Base-by-base conservation (phyloP, 2,113 vertebrate genomes). In the Ageneiosus marmoratus region DNA sequence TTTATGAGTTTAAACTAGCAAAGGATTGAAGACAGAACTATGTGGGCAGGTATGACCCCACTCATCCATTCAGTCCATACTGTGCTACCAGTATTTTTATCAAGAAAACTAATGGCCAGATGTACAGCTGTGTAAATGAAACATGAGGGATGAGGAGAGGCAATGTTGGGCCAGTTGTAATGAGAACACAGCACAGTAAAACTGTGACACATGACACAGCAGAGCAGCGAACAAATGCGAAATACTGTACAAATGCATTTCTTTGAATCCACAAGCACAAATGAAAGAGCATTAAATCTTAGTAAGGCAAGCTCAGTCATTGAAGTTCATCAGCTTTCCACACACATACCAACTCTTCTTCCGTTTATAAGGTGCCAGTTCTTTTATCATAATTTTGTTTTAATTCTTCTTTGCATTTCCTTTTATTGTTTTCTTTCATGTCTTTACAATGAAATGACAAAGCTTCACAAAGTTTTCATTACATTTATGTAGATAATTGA, bases 51-150 rank as follows among this genome's bases (percentile, higher is more conserved):
- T 34, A 29, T 67, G 32, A 67, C 15, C 7, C 15, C 37, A n/a
- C 3, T 41, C 6, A 34, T 67, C 29, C 20, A 46, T 72, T 46
- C 24, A 72, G 6, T 16, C 24, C 41, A 48, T 24, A 48, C 44
- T 3, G 5, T 73, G 41, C 69, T 46, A 46, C 4, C 10, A 73
- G 41, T 48, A 48, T 48, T 48, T 73, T 73, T 48, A 27, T 48
- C 4, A 73, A 48, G 12, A 73, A 73, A 73, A 73, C 34, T 48
- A 73, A 27, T 73, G 44, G 41, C 24, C 44, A 73, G 5, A 16
- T 73, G 69, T 27, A 48, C 44, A 73, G 44, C 24, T 73, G 22
- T 27, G 44, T 27, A 73, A 73, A 73, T 73, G 69, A 27, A 73
- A 73, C 24, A 48, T 8, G 2, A 73, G n/a, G n/a, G 69, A 48